A percentile compares a stretch with the other conserved stretches of the same genome.
These are phyloP conservation scores for Planiliza haematocheilus DNA, from an alignment of 2,113 vertebrate genomes.

Conservation along the genomic window DNA sequence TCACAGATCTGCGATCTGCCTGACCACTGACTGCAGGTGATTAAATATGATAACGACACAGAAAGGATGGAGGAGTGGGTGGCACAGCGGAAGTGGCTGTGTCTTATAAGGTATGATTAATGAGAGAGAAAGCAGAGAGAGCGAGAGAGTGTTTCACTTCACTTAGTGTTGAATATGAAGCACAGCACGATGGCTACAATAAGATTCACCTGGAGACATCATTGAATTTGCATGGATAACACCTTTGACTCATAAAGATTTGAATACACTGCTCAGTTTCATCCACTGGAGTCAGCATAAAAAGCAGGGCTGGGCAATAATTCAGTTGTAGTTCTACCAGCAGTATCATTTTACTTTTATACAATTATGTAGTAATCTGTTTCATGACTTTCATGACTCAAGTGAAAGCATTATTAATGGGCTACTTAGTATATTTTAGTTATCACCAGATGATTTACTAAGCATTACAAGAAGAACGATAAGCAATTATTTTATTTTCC, in stretches of 20 bases:
- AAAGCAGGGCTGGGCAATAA: not conserved
- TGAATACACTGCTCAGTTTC: not conserved
- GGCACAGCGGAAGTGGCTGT: conserved; percentile 36
- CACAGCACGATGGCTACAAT: conserved; percentile 7
- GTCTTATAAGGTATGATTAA: conserved; percentile 61
- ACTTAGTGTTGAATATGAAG: conserved; percentile 47
- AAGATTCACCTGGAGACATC: conserved; percentile 51
- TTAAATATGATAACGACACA: conserved; percentile 62
- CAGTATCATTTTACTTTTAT: not conserved
- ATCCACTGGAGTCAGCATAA: not conserved
- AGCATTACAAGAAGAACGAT: not conserved
- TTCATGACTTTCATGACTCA: not conserved
- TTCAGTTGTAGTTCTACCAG: not conserved
- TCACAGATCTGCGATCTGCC: conserved; percentile 52
- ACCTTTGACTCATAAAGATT: not conserved
- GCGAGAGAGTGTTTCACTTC: conserved; percentile 31
- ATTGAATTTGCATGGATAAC: conserved; percentile 20
- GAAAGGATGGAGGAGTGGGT: conserved; percentile 49
- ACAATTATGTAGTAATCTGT: not conserved
- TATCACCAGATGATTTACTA: not conserved
- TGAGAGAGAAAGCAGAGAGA: conserved; percentile 29
- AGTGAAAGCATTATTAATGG: not conserved
- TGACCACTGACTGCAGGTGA: conserved; percentile 75
- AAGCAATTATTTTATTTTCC: not conserved
- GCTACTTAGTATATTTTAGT: not conserved